These are phyloP conservation scores for Sebastiscus tertius DNA, from an alignment of 2,797 vertebrate genomes.

Conservation along the genomic window DNA sequence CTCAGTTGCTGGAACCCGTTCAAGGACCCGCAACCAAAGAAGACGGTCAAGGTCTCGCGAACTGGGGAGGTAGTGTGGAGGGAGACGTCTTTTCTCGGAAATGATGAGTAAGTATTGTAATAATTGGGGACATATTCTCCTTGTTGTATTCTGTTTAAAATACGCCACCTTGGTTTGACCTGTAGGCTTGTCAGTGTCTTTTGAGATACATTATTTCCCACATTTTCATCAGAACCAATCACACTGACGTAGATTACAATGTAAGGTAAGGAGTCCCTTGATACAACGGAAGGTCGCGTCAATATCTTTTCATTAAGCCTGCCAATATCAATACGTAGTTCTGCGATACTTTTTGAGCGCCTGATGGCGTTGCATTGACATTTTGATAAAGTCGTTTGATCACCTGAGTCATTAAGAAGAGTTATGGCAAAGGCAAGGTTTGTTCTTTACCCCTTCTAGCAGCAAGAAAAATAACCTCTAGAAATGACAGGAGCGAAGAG, in stretches of 20 bases:
- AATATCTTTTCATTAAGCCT: background rate
- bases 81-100: conserved; percentile 76
- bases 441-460: background rate
- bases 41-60: background rate
- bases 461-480: background rate
- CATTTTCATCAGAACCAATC: background rate
- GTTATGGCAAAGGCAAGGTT: background rate
- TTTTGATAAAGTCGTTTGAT: background rate
- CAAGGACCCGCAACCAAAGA: background rate
- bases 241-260: background rate
- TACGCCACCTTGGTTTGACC: background rate
- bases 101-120: conserved; percentile 63
- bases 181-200: background rate
- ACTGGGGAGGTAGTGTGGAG: conserved; percentile 42
- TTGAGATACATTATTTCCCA: background rate
- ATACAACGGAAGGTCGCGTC: background rate
- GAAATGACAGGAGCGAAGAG: background rate
- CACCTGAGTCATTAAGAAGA: background rate
- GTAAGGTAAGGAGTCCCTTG: background rate
- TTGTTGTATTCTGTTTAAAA: background rate
- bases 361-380: background rate
- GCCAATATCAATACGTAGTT: background rate
- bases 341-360: background rate
- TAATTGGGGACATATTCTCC: background rate
- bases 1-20: background rate